A percentile compares a stretch with the other conserved stretches of the same genome.
phyloP scores from a whole-genome alignment of 2,113 vertebrate genomes.

The Cercopithecus mona region DNA sequence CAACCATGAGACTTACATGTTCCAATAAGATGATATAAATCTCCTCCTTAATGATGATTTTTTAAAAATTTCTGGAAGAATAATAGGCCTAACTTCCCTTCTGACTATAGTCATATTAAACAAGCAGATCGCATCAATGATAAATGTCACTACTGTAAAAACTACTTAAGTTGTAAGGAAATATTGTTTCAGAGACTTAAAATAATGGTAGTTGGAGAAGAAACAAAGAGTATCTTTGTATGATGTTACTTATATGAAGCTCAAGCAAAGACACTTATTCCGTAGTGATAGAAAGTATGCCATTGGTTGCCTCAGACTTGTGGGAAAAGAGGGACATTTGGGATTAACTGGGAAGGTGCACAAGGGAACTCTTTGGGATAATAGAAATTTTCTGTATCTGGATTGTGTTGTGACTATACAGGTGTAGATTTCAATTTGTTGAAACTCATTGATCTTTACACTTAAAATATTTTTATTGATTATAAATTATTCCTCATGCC shows the following conservation, averaged over 20 bases:
- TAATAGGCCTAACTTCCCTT: slow-evolving; percentile 38
- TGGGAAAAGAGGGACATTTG: background rate
- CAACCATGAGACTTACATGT: slow-evolving; percentile 40
- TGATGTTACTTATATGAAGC: background rate
- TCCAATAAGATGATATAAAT: slow-evolving; percentile 48
- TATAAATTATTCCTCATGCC: background rate
- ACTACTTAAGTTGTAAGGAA: slow-evolving; percentile 42
- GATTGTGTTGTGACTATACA: background rate
- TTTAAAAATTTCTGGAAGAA: background rate
- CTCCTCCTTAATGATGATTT: slow-evolving; percentile 54
- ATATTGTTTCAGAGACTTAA: slow-evolving; percentile 58
- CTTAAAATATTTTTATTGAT: background rate
- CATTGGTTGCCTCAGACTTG: background rate
- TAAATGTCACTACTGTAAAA: background rate
- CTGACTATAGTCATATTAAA: background rate
- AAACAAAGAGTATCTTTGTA: background rate
- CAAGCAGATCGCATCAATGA: slow-evolving; percentile 29
- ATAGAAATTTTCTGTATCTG: background rate
- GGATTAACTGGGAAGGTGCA: background rate
- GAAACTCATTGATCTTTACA: background rate
- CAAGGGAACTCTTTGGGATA: background rate
- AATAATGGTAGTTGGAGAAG: slow-evolving; percentile 67
- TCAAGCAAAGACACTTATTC: background rate
- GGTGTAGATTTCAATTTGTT: background rate
- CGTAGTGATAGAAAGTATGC: background rate